Percentiles rank a stretch among this genome's conserved stretches.
Evolutionary conservation across 2,797 vertebrate genomes (phyloP).

Genomic region (Cyclura pinguis): DNA sequence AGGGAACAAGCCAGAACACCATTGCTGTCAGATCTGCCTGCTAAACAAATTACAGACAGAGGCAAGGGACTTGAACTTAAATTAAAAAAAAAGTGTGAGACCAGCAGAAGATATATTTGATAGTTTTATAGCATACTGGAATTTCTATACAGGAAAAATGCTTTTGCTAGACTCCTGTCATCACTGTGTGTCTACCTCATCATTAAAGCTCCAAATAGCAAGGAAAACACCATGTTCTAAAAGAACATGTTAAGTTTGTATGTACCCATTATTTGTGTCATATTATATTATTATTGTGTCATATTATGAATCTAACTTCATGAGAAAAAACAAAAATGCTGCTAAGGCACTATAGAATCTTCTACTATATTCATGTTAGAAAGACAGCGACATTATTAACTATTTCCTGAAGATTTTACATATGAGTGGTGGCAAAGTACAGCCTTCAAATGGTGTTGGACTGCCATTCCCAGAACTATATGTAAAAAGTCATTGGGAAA

Average conservation of each 20-base stretch:
- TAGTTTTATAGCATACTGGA: not conserved
- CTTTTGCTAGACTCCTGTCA: not conserved
- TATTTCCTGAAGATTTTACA: not conserved
- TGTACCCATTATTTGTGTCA: not conserved
- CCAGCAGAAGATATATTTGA: too few species aligned
- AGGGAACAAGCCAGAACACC: not conserved
- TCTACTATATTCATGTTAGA: not conserved
- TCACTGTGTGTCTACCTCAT: not conserved
- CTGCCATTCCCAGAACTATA: too few species aligned
- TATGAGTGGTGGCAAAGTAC: too few species aligned
- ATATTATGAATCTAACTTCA: not conserved
- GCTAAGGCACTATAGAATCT: not conserved
- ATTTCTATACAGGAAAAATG: not conserved
- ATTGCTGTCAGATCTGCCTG: not conserved
- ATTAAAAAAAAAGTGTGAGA: not conserved
- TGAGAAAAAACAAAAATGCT: not conserved
- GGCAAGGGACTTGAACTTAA: not conserved
- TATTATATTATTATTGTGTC: not conserved
- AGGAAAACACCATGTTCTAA: not conserved
- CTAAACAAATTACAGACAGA: not conserved
- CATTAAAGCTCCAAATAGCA: not conserved
- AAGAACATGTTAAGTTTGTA: not conserved
- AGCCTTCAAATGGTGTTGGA: too few species aligned
- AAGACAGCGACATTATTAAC: not conserved
- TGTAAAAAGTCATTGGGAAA: not conserved